phyloP scores from a whole-genome alignment of 1,140 invertebrate species.

The Calycopis cecrops region DNA sequence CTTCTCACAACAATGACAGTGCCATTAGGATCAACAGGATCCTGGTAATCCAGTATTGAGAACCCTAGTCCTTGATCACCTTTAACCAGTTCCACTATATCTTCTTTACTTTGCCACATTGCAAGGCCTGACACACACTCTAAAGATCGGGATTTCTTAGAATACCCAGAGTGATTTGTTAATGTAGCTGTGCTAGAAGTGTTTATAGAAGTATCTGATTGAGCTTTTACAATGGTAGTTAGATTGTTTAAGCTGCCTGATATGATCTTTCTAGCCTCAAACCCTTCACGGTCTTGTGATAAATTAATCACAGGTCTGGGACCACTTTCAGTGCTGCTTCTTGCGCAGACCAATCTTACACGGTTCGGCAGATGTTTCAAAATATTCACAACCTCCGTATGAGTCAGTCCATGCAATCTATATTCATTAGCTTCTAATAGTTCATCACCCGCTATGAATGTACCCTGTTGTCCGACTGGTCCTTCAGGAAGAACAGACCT shows the following conservation, averaged over 20 bases:
- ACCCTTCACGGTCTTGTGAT: constrained; percentile 84
- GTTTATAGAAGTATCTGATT: constrained; percentile 89
- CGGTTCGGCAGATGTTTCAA: constrained; percentile 90
- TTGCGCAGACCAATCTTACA: constrained; percentile 89
- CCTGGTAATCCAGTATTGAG: constrained; percentile 95
- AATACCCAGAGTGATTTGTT: constrained; percentile 80
- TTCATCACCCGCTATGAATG: constrained; percentile 91
- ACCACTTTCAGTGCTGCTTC: constrained; percentile 73
- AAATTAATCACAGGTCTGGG: constrained; percentile 83
- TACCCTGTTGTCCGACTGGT: constrained; percentile 88
- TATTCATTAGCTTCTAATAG: constrained; percentile 92
- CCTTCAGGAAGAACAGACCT: constrained; percentile 90
- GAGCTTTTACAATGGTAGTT: constrained; percentile 88
- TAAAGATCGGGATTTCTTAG: constrained; percentile 91
- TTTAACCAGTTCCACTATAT: constrained; percentile 91
- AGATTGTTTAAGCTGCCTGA: constrained; percentile 84
- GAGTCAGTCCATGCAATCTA: constrained; percentile 88
- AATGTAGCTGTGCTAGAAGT: constrained; percentile 83
- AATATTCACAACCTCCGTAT: constrained; percentile 92
- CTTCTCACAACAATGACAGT: constrained; percentile 96
- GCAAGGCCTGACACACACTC: constrained; percentile 93
- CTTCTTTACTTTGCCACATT: constrained; percentile 93
- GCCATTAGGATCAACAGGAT: constrained; percentile 90
- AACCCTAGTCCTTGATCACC: constrained; percentile 95
- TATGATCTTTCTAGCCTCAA: constrained; percentile 85